These are phyloP conservation scores for Babyrousa celebensis DNA, from an alignment of 2,797 vertebrate genomes.

Conservation along the genomic window DNA sequence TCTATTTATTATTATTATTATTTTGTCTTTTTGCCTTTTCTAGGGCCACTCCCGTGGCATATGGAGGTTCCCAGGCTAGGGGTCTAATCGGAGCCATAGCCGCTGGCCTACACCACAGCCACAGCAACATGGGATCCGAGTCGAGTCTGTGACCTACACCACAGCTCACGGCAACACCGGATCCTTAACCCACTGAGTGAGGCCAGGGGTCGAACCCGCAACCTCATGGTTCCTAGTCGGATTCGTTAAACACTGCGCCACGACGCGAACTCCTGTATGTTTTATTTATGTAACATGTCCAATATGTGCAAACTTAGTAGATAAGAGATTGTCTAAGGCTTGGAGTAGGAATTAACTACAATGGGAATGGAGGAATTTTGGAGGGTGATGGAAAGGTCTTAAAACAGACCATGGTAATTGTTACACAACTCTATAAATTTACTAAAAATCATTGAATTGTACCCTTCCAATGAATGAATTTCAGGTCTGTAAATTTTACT, in stretches of 20 bases:
- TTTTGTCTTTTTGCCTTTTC: too few relatives aligned
- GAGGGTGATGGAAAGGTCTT: slow-evolving; percentile 14
- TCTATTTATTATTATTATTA: neutral
- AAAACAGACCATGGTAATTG: neutral
- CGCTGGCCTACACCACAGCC: too few relatives aligned
- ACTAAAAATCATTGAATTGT: slow-evolving; percentile 42
- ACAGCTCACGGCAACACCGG: too few relatives aligned
- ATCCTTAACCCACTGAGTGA: too few relatives aligned
- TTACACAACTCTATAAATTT: neutral
- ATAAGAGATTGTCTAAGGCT: neutral
- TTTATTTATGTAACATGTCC: neutral
- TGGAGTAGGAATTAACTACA: slow-evolving; percentile 54
- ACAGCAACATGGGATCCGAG: too few relatives aligned
- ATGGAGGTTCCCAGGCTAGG: too few relatives aligned
- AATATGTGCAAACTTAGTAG: slow-evolving; percentile 45
- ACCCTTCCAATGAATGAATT: neutral
- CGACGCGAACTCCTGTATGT: neutral
- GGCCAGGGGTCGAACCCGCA: too few relatives aligned
- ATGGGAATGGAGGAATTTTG: neutral
- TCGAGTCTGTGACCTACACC: too few relatives aligned
- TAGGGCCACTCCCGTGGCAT: too few relatives aligned
- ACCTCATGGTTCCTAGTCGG: too few relatives aligned
- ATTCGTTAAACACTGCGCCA: too few relatives aligned
- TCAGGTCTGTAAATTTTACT: slow-evolving; percentile 25
- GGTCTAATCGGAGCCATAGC: too few relatives aligned